Conservation (phyloP, 2,888 invertebrate species). For the Ligdia adustata region DNA sequence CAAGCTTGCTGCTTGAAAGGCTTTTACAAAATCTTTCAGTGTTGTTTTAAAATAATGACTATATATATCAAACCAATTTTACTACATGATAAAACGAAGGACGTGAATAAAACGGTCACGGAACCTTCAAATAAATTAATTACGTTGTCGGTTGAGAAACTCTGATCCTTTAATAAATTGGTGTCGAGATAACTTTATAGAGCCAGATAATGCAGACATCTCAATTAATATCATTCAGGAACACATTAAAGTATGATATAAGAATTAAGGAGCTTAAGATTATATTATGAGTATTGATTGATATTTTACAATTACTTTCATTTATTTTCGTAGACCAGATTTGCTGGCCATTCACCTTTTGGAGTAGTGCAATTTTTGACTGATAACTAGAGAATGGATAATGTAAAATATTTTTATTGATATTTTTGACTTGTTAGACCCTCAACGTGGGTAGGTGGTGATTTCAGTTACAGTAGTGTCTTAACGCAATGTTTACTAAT, state of each 20-base stretch:
- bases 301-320: constrained; percentile 3
- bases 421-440: too few species aligned
- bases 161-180: constrained; percentile 25
- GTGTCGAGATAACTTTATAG: constrained; percentile 25
- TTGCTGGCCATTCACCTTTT: neutral
- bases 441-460: too few species aligned
- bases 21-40: too few species aligned
- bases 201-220: constrained; percentile 22
- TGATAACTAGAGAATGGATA: too few species aligned
- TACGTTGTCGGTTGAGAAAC: constrained; percentile 18
- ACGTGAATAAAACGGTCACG: constrained; percentile 26
- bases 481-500: too few species aligned
- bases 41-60: too few species aligned
- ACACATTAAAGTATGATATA: constrained; percentile 13
- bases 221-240: constrained; percentile 29
- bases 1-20: too few species aligned
- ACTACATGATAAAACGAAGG: too few species aligned
- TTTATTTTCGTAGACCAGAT: neutral
- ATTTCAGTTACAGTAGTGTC: too few species aligned
- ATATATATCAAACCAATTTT: too few species aligned
- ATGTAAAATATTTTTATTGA: too few species aligned
- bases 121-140: constrained; percentile 30
- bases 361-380: neutral
- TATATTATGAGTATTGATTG: neutral
- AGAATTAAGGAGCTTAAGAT: constrained; percentile 1